These are phyloP conservation scores for Thalassoma bifasciatum DNA, from an alignment of 2,113 vertebrate genomes.

Conservation along the genomic window DNA sequence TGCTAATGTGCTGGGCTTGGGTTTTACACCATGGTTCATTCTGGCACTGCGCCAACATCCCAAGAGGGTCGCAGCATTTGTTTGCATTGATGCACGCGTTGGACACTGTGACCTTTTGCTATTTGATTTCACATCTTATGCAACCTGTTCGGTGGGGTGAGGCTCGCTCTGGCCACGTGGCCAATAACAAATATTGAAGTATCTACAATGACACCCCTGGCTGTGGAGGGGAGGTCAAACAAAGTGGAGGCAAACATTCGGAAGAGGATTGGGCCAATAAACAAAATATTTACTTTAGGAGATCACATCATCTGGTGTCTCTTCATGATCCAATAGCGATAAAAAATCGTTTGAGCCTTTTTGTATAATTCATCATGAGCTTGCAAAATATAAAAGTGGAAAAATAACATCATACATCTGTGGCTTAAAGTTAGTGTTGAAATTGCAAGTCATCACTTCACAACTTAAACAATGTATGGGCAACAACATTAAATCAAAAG, in stretches of 20 bases:
- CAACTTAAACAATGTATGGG: too few relatives aligned
- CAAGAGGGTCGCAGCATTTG: conserved; percentile 57
- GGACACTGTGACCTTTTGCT: conserved; percentile 45
- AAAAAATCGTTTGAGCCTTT: too few relatives aligned
- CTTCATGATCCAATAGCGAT: conserved; percentile 1
- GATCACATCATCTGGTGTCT: conserved; percentile 12
- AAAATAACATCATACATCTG: not conserved
- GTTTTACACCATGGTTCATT: conserved; percentile 57
- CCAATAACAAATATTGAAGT: conserved; percentile 25
- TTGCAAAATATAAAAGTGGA: not conserved
- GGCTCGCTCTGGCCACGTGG: conserved; percentile 14
- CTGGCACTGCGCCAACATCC: conserved; percentile 56
- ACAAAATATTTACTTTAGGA: conserved; percentile 5
- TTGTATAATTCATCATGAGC: not conserved
- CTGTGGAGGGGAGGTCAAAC: conserved; percentile 28
- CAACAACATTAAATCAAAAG: too few relatives aligned
- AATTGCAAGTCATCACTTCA: too few relatives aligned
- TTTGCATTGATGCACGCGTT: conserved; percentile 43
- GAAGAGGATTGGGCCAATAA: not conserved
- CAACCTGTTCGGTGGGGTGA: conserved; percentile 31
- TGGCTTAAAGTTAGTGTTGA: too few relatives aligned
- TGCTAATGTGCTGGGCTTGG: conserved; percentile 46
- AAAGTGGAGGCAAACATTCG: not conserved
- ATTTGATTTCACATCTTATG: conserved; percentile 63
- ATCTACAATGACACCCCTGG: conserved; percentile 25